A percentile compares a stretch with the other conserved stretches of the same genome.
Evolutionary conservation across 2,888 invertebrate species (phyloP).

Genomic region (Acleris laterana): DNA sequence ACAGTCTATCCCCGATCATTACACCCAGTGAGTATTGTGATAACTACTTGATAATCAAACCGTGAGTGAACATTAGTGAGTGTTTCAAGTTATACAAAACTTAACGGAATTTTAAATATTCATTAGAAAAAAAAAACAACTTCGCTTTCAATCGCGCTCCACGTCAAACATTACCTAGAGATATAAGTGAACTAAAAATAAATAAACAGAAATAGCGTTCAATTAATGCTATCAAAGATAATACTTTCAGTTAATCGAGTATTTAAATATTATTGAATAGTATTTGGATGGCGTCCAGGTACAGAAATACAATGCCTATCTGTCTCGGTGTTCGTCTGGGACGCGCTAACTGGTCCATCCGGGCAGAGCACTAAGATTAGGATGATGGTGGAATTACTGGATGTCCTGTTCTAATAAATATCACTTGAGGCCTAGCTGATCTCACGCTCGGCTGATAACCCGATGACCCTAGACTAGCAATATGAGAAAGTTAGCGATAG

Average conservation of each 20-base stretch:
- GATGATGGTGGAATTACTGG: slow-evolving; percentile 18
- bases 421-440: slow-evolving; percentile 1
- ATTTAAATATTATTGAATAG: slow-evolving; percentile 35
- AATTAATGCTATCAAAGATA: slow-evolving; percentile 14
- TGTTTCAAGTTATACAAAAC: background rate
- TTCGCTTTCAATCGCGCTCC: background rate
- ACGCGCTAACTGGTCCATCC: slow-evolving; percentile 49
- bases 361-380: slow-evolving; percentile 39
- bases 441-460: background rate
- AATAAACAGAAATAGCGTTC: slow-evolving; percentile 14
- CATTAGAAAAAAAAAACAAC: background rate
- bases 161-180: slow-evolving; percentile 3
- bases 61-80: background rate
- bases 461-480: too few species aligned
- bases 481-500: too few species aligned
- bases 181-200: slow-evolving; percentile 20
- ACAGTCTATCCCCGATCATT: slow-evolving; percentile 11
- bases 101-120: background rate
- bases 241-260: slow-evolving; percentile 27
- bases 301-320: slow-evolving; percentile 80
- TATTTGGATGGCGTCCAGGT: slow-evolving; percentile 79
- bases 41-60: background rate
- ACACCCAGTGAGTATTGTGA: slow-evolving; percentile 16
- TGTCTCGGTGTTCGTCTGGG: slow-evolving; percentile 71
- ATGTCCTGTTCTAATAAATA: slow-evolving; percentile 32